Evolutionary conservation across 2,797 vertebrate species (phyloP), one percentile per base, ranked within the genome.

Genomic region (Micromesistius poutassou): DNA sequence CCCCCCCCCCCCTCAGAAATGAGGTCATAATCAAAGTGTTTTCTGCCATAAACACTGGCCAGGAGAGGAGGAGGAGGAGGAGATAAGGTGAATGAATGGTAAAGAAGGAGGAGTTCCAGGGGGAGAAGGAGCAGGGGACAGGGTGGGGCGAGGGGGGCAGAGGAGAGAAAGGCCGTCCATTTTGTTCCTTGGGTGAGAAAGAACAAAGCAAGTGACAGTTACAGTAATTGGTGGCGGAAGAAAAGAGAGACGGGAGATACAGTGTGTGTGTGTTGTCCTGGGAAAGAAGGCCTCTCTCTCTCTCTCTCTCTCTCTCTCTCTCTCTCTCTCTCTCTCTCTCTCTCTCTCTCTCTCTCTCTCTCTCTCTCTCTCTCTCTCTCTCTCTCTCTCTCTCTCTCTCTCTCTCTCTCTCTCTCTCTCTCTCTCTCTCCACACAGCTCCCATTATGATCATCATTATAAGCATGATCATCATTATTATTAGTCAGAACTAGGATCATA

Each of bases 151-250:
- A 46, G 38, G 22, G 55, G 55, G 22, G 4, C 7, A 38, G 33
- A 25, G 81, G 81, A 30, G 62, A 82, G 83, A 85, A 89, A 87
- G 87, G 92, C 89, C 93, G 93, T 91, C 84, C 84, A 89, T 92
- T 93, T 93, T 94, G 90, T 92, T 93, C 93, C 93, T 93, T 89
- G 88, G 88, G 87, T 93, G 91, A 90, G 86, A 93, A 94, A 94
- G 92, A 95, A 94, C 93, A 95, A 94, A 94, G 93, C 92, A 89
- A 91, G 89, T 94, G 94, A 94, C 94, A 94, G 94, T 94, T 95
- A 94, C 91, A 92, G 92, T 94, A 94, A 94, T 94, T 93, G 89
- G 80, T 87, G 66, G 89, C 83, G 55, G 55, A 62, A 62, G 55
- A 62, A 86, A 92, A 89, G 90, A 91, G 91, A 86, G 91, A 93